These are phyloP conservation scores for Aramus guarauna DNA, from an alignment of 2,113 vertebrate genomes.

Conservation along the genomic window DNA sequence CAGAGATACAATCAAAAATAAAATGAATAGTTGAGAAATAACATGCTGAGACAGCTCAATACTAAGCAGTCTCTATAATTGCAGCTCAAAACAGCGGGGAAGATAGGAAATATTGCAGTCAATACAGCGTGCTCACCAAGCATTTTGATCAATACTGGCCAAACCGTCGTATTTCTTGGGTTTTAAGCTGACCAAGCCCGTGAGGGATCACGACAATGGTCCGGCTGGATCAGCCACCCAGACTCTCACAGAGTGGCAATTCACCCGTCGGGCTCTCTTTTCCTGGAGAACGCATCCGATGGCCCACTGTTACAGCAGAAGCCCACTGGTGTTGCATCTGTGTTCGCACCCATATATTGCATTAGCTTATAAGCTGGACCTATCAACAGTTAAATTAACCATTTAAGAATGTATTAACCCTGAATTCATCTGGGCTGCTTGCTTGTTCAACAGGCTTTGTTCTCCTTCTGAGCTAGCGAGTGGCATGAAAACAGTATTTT, in stretches of 20 bases:
- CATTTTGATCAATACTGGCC: neutral
- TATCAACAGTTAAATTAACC: neutral
- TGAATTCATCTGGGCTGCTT: neutral
- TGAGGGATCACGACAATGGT: neutral
- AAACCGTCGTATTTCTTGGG: neutral
- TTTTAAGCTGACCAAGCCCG: neutral
- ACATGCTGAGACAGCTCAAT: accelerated
- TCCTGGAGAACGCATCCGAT: neutral
- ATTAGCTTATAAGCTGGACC: neutral
- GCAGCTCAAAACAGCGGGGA: neutral
- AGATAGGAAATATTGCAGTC: neutral
- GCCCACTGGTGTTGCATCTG: neutral
- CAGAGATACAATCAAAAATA: neutral
- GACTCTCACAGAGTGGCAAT: neutral
- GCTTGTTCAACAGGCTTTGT: neutral
- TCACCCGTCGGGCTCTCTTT: neutral
- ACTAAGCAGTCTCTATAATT: neutral
- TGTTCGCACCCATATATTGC: neutral
- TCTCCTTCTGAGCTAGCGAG: neutral
- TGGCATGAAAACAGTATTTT: neutral
- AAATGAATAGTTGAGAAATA: neutral
- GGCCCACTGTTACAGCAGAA: neutral
- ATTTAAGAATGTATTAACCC: neutral
- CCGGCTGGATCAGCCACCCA: neutral
- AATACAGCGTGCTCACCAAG: neutral